These are phyloP conservation scores for Polydrusus tereticollis DNA, from an alignment of 2,888 invertebrate genomes.

Conservation along the genomic window DNA sequence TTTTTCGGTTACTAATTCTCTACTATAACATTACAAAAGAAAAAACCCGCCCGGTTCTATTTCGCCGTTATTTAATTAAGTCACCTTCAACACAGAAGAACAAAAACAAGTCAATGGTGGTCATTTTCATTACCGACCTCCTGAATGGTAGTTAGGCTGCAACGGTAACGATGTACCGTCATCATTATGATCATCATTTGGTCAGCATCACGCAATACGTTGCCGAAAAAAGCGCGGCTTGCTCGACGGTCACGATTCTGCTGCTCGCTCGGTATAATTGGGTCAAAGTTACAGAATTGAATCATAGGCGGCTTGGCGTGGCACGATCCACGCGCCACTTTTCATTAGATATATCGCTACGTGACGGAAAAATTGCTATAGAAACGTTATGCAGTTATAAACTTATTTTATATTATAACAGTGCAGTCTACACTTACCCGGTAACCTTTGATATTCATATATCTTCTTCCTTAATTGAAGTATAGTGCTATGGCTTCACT, in stretches of 20 bases:
- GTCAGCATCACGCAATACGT: conserved; percentile 47
- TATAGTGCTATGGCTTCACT: too few relatives aligned
- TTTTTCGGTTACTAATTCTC: not conserved
- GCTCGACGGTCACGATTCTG: conserved; percentile 48
- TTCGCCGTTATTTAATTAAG: conserved; percentile 36
- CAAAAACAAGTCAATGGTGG: conserved; percentile 22
- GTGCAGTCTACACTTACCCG: too few relatives aligned
- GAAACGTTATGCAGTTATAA: conserved; percentile 36
- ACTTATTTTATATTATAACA: not conserved
- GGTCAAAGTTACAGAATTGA: conserved; percentile 54
- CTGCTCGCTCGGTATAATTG: conserved; percentile 47
- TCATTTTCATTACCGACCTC: conserved; percentile 33
- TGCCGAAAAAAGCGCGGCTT: conserved; percentile 45
- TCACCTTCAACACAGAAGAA: conserved; percentile 22
- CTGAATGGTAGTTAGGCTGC: conserved; percentile 38
- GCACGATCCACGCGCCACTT: conserved; percentile 55
- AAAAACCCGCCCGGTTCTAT: not conserved
- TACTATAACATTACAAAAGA: not conserved
- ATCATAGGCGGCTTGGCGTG: conserved; percentile 49
- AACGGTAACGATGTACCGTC: conserved; percentile 42
- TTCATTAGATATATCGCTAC: conserved; percentile 47
- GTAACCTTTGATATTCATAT: too few relatives aligned
- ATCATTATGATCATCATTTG: conserved; percentile 43
- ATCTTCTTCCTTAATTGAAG: too few relatives aligned
- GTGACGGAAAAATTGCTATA: conserved; percentile 34